Evolutionary conservation across 2,888 invertebrate species (phyloP).

Genomic region (Cistogaster globosa): DNA sequence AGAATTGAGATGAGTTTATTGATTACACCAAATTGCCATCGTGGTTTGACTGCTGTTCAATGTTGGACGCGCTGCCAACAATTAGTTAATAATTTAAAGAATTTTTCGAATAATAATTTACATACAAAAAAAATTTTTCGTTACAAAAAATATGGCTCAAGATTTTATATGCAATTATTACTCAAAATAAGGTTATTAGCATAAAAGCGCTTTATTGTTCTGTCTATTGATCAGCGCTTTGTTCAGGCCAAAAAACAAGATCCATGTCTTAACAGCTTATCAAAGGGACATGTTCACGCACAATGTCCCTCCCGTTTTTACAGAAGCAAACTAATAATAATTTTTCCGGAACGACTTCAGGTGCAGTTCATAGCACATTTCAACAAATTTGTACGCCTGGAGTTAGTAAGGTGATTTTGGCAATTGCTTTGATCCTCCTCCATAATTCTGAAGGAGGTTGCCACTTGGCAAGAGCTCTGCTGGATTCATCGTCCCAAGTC

Average conservation of each 20-base stretch:
- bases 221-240: slow-evolving; percentile 20
- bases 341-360: not conserved
- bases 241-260: slow-evolving; percentile 15
- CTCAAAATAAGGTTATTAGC: too few species aligned
- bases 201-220: slow-evolving; percentile 20
- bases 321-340: slow-evolving; percentile 44
- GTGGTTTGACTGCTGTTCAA: too few species aligned
- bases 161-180: too few species aligned
- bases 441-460: not conserved
- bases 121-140: too few species aligned
- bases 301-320: slow-evolving; percentile 2
- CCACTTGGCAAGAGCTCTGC: not conserved
- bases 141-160: too few species aligned
- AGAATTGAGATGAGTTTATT: too few species aligned
- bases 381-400: too few species aligned
- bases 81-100: too few species aligned
- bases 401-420: slow-evolving; percentile 4
- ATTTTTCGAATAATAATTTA: too few species aligned
- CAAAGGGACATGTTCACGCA: not conserved
- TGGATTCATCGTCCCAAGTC: slow-evolving; percentile 22
- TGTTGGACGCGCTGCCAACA: too few species aligned
- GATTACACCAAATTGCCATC: too few species aligned
- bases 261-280: slow-evolving; percentile 21
- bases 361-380: slow-evolving; percentile 9
- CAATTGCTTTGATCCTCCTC: slow-evolving; percentile 8